These are phyloP conservation scores for Dolichoris vasculosae DNA, from an alignment of 1,140 invertebrate species.

Conservation along the genomic window DNA sequence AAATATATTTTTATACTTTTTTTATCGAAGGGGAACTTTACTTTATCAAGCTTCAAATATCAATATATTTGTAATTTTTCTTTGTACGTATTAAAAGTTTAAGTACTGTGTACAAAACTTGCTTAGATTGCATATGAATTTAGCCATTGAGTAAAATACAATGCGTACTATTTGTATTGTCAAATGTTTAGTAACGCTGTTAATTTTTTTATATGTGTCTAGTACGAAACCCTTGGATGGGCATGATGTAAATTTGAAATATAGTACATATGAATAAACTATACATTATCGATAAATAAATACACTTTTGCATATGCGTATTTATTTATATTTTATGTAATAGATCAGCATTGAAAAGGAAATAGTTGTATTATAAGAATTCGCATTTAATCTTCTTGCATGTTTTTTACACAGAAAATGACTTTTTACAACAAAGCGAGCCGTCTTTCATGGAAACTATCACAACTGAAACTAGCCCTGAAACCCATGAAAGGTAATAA, in stretches of 20 bases:
- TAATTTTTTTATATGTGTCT: conserved; percentile 73
- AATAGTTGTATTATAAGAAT: conserved; percentile 25
- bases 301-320: conserved; percentile 48
- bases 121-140: conserved; percentile 56
- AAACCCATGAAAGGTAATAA: conserved; percentile 74
- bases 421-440: conserved; percentile 78
- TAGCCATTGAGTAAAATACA: conserved; percentile 63
- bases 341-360: conserved; percentile 54
- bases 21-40: conserved; percentile 51
- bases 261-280: conserved; percentile 51
- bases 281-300: conserved; percentile 12
- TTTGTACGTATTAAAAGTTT: background rate
- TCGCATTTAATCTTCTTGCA: conserved; percentile 54
- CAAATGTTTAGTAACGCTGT: conserved; percentile 68
- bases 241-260: conserved; percentile 71
- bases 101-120: conserved; percentile 49
- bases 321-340: conserved; percentile 62
- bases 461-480: conserved; percentile 75
- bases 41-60: conserved; percentile 25
- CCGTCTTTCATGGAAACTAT: conserved; percentile 75
- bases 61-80: background rate
- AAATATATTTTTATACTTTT: conserved; percentile 36
- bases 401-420: conserved; percentile 71
- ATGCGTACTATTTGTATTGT: conserved; percentile 67
- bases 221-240: conserved; percentile 70